A percentile compares a stretch with the other conserved stretches of the same genome.
Conservation (phyloP, 1,140 invertebrate species). For the Drosophila tsacasi region DNA sequence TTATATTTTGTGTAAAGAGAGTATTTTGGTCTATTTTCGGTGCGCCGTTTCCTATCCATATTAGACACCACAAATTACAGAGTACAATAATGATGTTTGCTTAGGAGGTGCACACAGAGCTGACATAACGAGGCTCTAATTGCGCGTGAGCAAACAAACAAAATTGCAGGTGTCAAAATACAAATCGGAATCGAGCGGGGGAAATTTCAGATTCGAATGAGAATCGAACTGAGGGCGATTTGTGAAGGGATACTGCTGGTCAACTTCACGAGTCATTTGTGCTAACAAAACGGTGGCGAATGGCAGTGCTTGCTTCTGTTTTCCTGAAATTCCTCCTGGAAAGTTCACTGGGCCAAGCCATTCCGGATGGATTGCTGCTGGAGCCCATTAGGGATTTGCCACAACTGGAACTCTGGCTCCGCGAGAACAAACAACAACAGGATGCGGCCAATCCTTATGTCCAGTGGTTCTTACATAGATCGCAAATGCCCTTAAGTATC, state of each 20-base stretch:
- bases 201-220: not conserved
- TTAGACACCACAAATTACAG: not conserved
- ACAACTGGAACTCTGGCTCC: slow-evolving; percentile 46
- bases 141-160: slow-evolving; percentile 62
- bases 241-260: not conserved
- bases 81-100: slow-evolving; percentile 52
- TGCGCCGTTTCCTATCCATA: not conserved
- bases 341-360: not conserved
- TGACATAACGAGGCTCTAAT: slow-evolving; percentile 75
- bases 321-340: slow-evolving; percentile 16
- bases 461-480: slow-evolving; percentile 50
- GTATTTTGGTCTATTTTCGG: not conserved
- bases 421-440: slow-evolving; percentile 7
- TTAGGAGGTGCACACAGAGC: slow-evolving; percentile 30
- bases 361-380: slow-evolving; percentile 41
- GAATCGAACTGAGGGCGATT: too few relatives aligned
- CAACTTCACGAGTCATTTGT: slow-evolving; percentile 43
- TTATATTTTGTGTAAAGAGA: not conserved
- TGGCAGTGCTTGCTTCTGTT: slow-evolving; percentile 18
- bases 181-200: not conserved
- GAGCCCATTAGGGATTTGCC: slow-evolving; percentile 39
- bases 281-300: slow-evolving; percentile 29
- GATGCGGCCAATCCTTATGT: slow-evolving; percentile 55
- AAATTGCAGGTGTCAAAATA: slow-evolving; percentile 80
- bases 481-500: slow-evolving; percentile 26